Base-by-base conservation (phyloP, 2,113 vertebrate species). In the Megatriorchis doriae region DNA sequence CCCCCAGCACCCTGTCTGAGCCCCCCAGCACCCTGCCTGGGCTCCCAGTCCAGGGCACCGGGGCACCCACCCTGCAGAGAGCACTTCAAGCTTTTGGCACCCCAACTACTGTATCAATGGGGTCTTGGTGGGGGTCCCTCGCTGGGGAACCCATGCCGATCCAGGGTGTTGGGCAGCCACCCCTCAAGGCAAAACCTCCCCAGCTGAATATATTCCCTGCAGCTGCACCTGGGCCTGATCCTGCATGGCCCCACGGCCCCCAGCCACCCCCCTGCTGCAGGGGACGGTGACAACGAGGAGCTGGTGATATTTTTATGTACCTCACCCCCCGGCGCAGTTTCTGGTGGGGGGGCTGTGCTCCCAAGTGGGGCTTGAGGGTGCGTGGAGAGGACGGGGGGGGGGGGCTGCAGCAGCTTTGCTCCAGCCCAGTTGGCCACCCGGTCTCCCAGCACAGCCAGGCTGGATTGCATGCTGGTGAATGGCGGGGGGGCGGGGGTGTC, bases 341-440 rank as follows among this genome's bases (percentile, higher is more conserved):
- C 67, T 7, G 19, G 55, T 2, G 0, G 0, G 4, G 5, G 52
- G n/a, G 7, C 63, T 0, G 9, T 38, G 55, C 20, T 74, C 34
- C 27, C 40, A 10, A 22, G 7, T 3, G 9, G 7, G 16, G 8
- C 1, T 29, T 29, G 58, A 48, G 10, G 53, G 25, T n/a, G n/a
- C n/a, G n/a, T n/a, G n/a, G n/a, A n/a, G n/a, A n/a, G n/a, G n/a
- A n/a, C n/a, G n/a, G 40, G 9, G 14, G 16, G 36, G 4, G 48
- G 47, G 12, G 36, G 7, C 34, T 53, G n/a, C n/a, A n/a, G n/a
- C 2, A 11, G 31, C 11, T 5, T 2, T 15, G 2, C 19, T 36
- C 14, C 67, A 63, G 23, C 36, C 48, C 4, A 0, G 65, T 68
- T 5, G 3, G 52, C 36, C 19, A 4, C 65, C 13, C 38, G 15